These are phyloP conservation scores for Neotragus moschatus DNA, from an alignment of 2,113 vertebrate genomes.

Conservation along the genomic window DNA sequence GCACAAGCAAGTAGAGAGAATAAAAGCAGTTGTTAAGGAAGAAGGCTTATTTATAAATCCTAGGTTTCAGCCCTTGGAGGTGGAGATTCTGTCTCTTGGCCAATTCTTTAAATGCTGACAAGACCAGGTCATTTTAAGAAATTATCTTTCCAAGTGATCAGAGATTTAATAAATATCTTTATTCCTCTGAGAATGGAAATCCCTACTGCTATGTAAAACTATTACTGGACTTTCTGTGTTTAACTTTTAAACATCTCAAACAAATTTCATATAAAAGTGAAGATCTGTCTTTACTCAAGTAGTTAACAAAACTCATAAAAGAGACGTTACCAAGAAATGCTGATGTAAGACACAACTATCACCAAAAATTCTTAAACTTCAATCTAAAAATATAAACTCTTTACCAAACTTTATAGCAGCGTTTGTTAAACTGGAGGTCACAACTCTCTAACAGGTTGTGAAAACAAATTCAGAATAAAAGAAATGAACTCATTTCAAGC, in stretches of 20 bases:
- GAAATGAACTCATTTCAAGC: background rate
- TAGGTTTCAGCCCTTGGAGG: background rate
- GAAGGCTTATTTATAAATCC: background rate
- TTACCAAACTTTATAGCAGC: background rate
- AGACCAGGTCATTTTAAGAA: conserved; percentile 22
- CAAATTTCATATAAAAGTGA: background rate
- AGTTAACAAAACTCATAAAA: background rate
- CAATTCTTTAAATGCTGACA: background rate
- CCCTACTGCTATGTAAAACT: background rate
- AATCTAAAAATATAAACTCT: conserved; percentile 16
- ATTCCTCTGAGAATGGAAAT: background rate
- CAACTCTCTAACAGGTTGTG: background rate
- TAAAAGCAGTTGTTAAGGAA: background rate
- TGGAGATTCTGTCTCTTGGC: background rate
- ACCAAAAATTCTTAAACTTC: conserved; percentile 8
- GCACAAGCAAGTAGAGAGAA: background rate
- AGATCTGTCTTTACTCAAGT: background rate
- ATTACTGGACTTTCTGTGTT: background rate
- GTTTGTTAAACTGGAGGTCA: background rate
- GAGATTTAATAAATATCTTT: background rate
- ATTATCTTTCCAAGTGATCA: background rate
- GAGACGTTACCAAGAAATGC: background rate
- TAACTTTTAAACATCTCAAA: background rate
- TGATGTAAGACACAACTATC: background rate
- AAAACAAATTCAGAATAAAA: conserved; percentile 19